Percentiles rank a stretch among this genome's conserved stretches.
Conservation (phyloP, 2,797 vertebrate species). For the Arrhamphus sclerolepis region DNA sequence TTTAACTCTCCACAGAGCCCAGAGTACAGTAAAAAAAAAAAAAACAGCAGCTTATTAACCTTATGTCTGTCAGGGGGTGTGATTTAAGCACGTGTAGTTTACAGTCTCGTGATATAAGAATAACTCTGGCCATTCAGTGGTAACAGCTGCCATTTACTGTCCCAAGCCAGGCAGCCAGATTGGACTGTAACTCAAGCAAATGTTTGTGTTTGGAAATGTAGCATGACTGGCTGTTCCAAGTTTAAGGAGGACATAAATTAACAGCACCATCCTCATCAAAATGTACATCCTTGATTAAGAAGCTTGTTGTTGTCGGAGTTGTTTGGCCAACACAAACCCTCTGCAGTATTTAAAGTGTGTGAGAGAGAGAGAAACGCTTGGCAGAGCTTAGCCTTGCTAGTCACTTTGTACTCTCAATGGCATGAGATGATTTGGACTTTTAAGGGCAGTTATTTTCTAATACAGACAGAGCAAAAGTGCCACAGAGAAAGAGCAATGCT, state of each 20-base stretch:
- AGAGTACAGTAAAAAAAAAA: constrained; percentile 18
- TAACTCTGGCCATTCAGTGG: constrained; percentile 71
- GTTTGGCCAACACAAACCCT: constrained; percentile 22
- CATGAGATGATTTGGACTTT: constrained; percentile 55
- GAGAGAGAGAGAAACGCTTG: constrained; percentile 39
- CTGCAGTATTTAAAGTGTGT: constrained; percentile 33
- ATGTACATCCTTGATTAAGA: constrained; percentile 58
- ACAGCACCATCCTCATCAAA: constrained; percentile 23
- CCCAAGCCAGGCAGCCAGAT: constrained; percentile 44
- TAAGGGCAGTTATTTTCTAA: constrained; percentile 63
- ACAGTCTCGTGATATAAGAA: constrained; percentile 71
- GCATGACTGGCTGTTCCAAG: constrained; percentile 41
- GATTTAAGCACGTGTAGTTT: constrained; percentile 63
- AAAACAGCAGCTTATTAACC: constrained; percentile 45
- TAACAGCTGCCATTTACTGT: constrained; percentile 74
- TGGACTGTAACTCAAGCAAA: constrained; percentile 62
- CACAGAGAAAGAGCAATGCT: constrained; percentile 65
- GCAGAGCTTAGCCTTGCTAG: constrained; percentile 18
- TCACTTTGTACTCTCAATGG: constrained; percentile 21
- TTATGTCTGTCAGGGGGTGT: constrained; percentile 47
- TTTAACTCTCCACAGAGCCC: constrained; percentile 19
- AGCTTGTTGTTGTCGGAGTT: constrained; percentile 20
- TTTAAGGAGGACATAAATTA: constrained; percentile 39
- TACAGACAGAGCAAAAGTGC: constrained; percentile 53
- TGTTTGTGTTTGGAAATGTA: constrained; percentile 63